These are phyloP conservation scores for Halcyon leucocephala DNA, from an alignment of 2,797 vertebrate genomes.

Conservation along the genomic window DNA sequence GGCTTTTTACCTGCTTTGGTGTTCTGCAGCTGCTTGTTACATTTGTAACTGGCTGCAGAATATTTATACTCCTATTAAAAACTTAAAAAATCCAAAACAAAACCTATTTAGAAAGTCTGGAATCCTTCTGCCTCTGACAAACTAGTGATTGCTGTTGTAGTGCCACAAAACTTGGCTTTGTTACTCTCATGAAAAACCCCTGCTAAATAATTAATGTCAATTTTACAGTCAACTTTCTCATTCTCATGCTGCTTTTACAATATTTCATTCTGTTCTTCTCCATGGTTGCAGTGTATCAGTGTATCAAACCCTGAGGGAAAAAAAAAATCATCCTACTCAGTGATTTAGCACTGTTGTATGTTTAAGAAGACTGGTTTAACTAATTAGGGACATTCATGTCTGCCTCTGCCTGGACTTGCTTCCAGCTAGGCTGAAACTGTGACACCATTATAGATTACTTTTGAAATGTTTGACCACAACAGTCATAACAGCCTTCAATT, in stretches of 20 bases:
- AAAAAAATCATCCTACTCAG: neutral
- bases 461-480: slow-evolving; percentile 20
- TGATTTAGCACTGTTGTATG: neutral
- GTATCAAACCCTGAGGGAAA: neutral
- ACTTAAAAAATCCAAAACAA: neutral
- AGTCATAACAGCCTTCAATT: slow-evolving; percentile 18
- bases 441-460: slow-evolving; percentile 20
- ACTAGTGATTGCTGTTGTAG: neutral
- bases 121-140: neutral
- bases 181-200: neutral
- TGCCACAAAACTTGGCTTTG: neutral
- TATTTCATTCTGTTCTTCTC: neutral
- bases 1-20: neutral
- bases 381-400: neutral
- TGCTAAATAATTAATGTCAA: neutral
- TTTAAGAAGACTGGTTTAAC: neutral
- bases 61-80: neutral
- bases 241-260: neutral
- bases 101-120: neutral
- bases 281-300: neutral
- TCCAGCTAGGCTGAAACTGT: slow-evolving; percentile 22
- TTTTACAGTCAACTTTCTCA: neutral
- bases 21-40: neutral
- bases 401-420: neutral
- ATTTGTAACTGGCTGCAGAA: neutral